These are phyloP conservation scores for Nannoperca australis DNA, from an alignment of 2,797 vertebrate genomes.

Conservation along the genomic window DNA sequence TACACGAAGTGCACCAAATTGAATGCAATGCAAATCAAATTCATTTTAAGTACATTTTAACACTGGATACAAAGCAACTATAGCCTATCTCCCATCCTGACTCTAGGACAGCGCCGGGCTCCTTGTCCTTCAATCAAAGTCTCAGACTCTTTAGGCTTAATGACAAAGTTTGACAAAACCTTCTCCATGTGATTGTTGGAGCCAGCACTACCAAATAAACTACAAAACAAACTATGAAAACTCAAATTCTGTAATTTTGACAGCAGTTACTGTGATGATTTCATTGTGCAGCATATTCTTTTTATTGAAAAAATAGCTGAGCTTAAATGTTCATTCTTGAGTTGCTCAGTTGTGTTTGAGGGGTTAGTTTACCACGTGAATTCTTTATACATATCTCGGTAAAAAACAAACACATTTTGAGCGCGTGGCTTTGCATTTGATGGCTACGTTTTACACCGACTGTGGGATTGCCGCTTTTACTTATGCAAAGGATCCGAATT, in stretches of 20 bases:
- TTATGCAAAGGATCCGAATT: too few relatives aligned
- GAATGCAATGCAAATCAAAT: neutral
- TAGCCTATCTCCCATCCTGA: neutral
- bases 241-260: neutral
- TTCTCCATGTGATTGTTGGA: neutral
- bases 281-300: too few relatives aligned
- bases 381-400: neutral
- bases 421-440: neutral
- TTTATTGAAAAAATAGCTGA: neutral
- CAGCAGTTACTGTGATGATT: neutral
- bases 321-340: neutral
- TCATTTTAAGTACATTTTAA: neutral
- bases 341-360: neutral
- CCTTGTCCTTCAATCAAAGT: constrained; percentile 4
- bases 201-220: neutral
- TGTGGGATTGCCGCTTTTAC: neutral
- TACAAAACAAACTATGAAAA: neutral
- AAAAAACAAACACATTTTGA: neutral
- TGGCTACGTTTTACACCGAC: neutral
- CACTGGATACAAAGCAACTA: neutral
- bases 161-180: neutral
- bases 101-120: neutral
- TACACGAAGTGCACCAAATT: neutral
- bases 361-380: neutral
- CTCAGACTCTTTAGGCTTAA: neutral